Base-by-base conservation (phyloP, 2,888 invertebrate species). In the Acronicta alni region DNA sequence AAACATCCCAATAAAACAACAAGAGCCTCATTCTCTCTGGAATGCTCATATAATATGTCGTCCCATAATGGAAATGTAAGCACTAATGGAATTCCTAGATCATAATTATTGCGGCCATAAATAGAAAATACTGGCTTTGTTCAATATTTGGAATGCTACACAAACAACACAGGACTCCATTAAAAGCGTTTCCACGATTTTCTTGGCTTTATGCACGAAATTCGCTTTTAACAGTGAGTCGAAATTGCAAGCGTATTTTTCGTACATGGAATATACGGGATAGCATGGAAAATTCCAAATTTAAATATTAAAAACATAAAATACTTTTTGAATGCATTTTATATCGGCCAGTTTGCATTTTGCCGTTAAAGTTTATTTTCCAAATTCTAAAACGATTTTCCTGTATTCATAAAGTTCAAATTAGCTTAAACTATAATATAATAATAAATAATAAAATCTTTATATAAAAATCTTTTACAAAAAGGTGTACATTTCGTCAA, bases 51-150 rank as follows among this genome's bases (percentile, higher is more conserved):
- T 32, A 5, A 3, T 14, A 4, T n/a, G n/a, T 2, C n/a, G n/a
- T 35, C 35, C 2, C 3, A n/a, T 26, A 37, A 14, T 32, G 17
- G 26, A n/a, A 20, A 35, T 26, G n/a, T 37, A 17, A 7, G 20
- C 14, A 35, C 32, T 67, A 55, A 48, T 45, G 32, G 44, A 56
- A 45, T 54, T 57, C 7, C 32, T 12, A 17, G 48, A 35, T 60
- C 18, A 46, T 44, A n/a, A n/a, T n/a, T n/a, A 55, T 54, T 62
- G 57, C 42, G 14, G 15, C n/a, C 16, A 15, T 43, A 46, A 35
- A 39, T 46, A 26, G 16, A 38, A 49, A 57, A 53, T 57, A 46
- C 48, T n/a, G 35, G 20, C 49, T 53, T 26, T 43, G 23, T 42
- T 32, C 17, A 45, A 60, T 49, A 41, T 57, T 63, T 54, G 23